A percentile compares a stretch with the other conserved stretches of the same genome.
phyloP scores from a whole-genome alignment of 2,113 vertebrate genomes.

The Chionomys nivalis region DNA sequence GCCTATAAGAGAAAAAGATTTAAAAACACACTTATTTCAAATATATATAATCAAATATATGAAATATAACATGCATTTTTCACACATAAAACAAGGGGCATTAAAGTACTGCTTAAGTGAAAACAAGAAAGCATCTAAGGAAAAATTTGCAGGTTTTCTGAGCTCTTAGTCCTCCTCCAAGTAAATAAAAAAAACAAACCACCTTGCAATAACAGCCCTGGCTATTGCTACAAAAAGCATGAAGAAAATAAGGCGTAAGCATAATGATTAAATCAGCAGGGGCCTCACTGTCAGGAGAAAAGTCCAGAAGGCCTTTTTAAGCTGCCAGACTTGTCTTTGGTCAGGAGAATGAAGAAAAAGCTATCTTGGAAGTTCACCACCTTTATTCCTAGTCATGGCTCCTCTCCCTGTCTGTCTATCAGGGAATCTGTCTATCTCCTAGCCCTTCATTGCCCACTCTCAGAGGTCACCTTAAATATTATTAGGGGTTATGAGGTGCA shows the following conservation, averaged over 20 bases:
- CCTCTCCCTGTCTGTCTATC: background rate
- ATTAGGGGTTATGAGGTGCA: background rate
- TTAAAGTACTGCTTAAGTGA: slow-evolving; percentile 17
- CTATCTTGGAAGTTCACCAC: background rate
- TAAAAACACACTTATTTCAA: slow-evolving; percentile 20
- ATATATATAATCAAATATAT: slow-evolving; percentile 20
- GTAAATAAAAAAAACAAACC: slow-evolving; percentile 18
- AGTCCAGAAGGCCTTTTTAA: background rate
- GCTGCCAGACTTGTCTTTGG: background rate
- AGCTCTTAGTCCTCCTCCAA: background rate
- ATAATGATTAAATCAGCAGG: background rate
- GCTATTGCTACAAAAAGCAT: background rate
- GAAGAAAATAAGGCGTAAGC: slow-evolving; percentile 7
- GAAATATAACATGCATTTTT: slow-evolving; percentile 43
- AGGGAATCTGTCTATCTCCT: background rate
- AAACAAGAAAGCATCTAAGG: background rate
- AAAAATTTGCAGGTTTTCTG: slow-evolving; percentile 22
- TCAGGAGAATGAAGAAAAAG: background rate
- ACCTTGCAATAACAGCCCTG: slow-evolving; percentile 11
- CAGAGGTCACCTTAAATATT: background rate
- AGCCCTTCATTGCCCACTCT: background rate
- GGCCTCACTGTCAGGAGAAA: background rate
- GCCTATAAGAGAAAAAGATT: background rate
- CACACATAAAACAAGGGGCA: background rate
- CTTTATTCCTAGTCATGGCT: background rate